These are phyloP conservation scores for Scelioninae gen. 1 DNA, from an alignment of 2,888 invertebrate genomes.

Conservation along the genomic window DNA sequence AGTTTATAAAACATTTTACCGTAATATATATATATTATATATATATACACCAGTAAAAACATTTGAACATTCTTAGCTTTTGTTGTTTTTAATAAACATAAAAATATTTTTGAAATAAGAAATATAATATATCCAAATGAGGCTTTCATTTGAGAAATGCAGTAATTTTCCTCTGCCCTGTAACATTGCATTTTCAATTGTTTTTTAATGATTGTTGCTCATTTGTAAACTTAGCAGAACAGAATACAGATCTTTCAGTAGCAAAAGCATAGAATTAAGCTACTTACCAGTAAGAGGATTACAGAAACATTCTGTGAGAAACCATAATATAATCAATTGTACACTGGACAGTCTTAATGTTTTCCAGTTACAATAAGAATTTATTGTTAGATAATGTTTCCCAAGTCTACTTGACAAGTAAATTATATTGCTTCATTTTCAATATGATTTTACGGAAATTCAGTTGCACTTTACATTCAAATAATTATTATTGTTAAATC, in stretches of 20 bases:
- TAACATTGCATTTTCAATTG: background rate
- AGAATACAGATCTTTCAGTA: slow-evolving; percentile 3
- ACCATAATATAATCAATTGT: slow-evolving; percentile 51
- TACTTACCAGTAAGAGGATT: slow-evolving; percentile 55
- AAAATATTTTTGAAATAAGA: no score
- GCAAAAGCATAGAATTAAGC: slow-evolving; percentile 43
- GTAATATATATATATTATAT: no score
- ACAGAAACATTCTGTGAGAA: slow-evolving; percentile 46
- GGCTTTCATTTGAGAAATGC: background rate
- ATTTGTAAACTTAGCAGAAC: slow-evolving; percentile 14
- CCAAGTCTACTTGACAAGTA: background rate
- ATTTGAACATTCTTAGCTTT: no score
- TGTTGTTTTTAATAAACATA: no score
- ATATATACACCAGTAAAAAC: no score
- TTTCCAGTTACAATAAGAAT: slow-evolving; percentile 27
- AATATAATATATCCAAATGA: no score
- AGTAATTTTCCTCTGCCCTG: background rate
- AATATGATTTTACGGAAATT: no score
- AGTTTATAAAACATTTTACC: no score
- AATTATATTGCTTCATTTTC: background rate
- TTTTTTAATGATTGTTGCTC: slow-evolving; percentile 20
- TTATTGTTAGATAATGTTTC: slow-evolving; percentile 16
- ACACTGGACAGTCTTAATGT: slow-evolving; percentile 25
- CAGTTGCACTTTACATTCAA: background rate
- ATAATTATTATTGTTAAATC: background rate